These are phyloP conservation scores for Okapia johnstoni DNA, from an alignment of 2,113 vertebrate genomes.

Conservation along the genomic window DNA sequence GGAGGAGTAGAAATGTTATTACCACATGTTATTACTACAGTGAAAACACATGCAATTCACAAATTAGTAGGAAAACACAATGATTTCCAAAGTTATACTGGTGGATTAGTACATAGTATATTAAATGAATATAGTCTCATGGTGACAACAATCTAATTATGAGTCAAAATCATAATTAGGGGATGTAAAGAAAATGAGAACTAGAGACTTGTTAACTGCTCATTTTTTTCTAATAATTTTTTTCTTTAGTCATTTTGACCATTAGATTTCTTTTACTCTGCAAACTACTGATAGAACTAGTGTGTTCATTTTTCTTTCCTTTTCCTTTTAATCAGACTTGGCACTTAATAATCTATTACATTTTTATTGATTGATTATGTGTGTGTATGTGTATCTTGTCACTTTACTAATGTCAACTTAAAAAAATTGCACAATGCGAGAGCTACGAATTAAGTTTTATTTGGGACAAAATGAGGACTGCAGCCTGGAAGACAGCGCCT, in stretches of 20 bases:
- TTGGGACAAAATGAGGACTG: neutral
- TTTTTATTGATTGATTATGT: neutral
- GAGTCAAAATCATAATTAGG: constrained; percentile 59
- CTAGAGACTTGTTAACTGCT: constrained; percentile 46
- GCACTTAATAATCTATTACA: neutral
- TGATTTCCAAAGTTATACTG: neutral
- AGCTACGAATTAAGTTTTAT: neutral
- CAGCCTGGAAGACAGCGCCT: neutral
- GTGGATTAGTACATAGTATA: constrained; percentile 55
- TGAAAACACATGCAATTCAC: constrained; percentile 68
- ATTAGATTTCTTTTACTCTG: neutral
- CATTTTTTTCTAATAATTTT: neutral
- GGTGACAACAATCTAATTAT: constrained; percentile 28
- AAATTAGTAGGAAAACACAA: constrained; percentile 44
- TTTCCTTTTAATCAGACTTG: neutral
- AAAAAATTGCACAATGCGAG: neutral
- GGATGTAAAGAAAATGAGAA: constrained; percentile 77
- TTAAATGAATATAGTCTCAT: constrained; percentile 21
- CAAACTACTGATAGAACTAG: neutral
- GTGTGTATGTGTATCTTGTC: neutral
- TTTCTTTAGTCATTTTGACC: neutral
- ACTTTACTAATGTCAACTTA: neutral
- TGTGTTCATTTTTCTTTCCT: neutral
- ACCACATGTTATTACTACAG: constrained; percentile 43
- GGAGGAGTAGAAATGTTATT: constrained; percentile 31